A percentile compares a stretch with the other conserved stretches of the same genome.
Evolutionary conservation across 2,797 vertebrate genomes (phyloP).

Genomic region (Falco novaeseelandiae): DNA sequence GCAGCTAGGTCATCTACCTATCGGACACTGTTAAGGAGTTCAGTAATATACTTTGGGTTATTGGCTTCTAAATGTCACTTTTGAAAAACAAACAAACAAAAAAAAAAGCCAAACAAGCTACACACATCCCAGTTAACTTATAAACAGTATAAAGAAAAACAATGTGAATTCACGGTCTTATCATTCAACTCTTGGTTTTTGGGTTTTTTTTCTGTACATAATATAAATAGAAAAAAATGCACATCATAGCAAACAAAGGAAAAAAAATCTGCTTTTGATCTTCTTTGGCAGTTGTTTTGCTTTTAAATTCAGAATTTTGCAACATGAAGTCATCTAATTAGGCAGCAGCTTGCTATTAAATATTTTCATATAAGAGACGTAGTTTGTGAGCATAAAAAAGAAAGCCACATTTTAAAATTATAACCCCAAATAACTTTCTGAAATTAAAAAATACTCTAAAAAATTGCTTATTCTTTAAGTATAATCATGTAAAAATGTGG

Average conservation of each 20-base stretch:
- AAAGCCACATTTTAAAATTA: conserved; percentile 14
- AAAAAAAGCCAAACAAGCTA: not conserved
- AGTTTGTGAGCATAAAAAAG: not conserved
- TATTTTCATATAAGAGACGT: conserved; percentile 17
- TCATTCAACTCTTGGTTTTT: not conserved
- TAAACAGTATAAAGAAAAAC: not conserved
- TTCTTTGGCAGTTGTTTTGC: conserved; percentile 1
- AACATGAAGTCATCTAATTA: conserved; percentile 53
- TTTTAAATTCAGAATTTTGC: conserved; percentile 30
- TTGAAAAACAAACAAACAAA: rapidly evolving
- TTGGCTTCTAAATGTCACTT: conserved; percentile 21
- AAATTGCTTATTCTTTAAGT: not conserved
- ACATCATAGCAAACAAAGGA: not conserved
- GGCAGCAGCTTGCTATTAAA: conserved; percentile 26
- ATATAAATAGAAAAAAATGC: not conserved
- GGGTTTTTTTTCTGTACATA: not conserved
- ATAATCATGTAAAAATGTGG: not conserved
- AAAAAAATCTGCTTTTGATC: not conserved
- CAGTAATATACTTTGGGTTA: not conserved
- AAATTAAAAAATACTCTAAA: not conserved
- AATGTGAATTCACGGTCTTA: not conserved
- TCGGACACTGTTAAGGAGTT: not conserved
- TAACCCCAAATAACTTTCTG: not conserved
- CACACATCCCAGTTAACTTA: not conserved
- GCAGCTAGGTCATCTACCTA: not conserved